A percentile compares a stretch with the other conserved stretches of the same genome.
Conservation (phyloP, 2,888 invertebrate genomes). For the Crossocerus cetratus region DNA sequence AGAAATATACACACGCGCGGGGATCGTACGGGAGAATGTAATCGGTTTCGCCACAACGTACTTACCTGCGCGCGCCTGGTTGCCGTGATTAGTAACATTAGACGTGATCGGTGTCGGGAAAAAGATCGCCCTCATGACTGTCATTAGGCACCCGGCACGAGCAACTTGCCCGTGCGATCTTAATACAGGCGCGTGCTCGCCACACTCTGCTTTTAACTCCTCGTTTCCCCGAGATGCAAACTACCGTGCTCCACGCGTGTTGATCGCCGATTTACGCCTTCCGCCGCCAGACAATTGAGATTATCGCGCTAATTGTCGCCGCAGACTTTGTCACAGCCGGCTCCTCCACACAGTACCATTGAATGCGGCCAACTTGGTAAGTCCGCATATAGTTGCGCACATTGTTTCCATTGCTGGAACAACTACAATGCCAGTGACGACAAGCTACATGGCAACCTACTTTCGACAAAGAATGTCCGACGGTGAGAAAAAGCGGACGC, state of each 20-base stretch:
- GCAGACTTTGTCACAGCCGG: too few species aligned
- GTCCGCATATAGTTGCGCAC: too few species aligned
- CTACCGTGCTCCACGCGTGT: not conserved
- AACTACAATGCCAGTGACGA: too few species aligned
- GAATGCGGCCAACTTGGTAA: too few species aligned
- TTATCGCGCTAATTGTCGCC: too few species aligned
- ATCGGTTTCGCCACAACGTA: constrained; percentile 20
- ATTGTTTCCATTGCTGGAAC: too few species aligned
- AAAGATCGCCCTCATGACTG: constrained; percentile 3
- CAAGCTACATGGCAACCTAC: not conserved
- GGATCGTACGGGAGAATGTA: constrained; percentile 19
- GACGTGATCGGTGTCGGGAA: constrained; percentile 4
- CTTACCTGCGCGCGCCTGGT: not conserved
- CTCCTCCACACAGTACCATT: too few species aligned
- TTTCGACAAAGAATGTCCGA: not conserved
- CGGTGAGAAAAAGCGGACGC: not conserved
- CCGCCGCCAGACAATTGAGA: too few species aligned
- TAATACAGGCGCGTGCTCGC: not conserved
- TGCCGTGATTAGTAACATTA: constrained; percentile 13
- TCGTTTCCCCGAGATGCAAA: not conserved
- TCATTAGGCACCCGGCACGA: constrained; percentile 4
- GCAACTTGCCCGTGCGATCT: not conserved
- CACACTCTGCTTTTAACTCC: not conserved
- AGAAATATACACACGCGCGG: not conserved
- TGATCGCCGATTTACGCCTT: too few species aligned